Base-by-base conservation (phyloP, 2,888 invertebrate species). In the Orthosia gracilis region DNA sequence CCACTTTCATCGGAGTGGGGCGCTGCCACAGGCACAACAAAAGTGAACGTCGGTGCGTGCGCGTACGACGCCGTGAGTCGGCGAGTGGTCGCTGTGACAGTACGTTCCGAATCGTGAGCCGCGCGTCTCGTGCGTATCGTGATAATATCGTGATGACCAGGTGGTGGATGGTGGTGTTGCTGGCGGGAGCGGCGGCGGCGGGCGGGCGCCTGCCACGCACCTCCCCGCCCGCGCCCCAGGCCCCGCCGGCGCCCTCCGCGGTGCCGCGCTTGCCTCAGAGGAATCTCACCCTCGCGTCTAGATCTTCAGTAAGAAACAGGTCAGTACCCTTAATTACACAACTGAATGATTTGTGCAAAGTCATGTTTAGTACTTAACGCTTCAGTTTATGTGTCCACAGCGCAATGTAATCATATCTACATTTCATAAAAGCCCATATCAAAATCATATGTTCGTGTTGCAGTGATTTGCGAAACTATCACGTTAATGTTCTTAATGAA, bases 221-320 rank as follows among this genome's bases (percentile, higher is more conserved):
- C 88, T 95, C 93, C 85, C 93, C 91, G 89, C 92, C 93, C 87
- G 92, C 91, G 85, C 91, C 97, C 87, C 93, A 97, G 83, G 94
- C 97, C 62, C 92, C 97, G 84, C 97, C 97, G 90, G 97, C 97
- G 85, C 97, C 93, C 94, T 85, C 97, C 68, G 94, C 97, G 82
- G 96, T 97, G 84, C 97, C 94, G 95, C 91, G 94, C 47, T 91
- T 94, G 65, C 95, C 94, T 76, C 94, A 91, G 81, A 94, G 96
- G 92, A 96, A 96, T 86, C 93, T 95, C 87, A 95, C 96, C 89
- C 95, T 96, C 72, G 93, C 96, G 61, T 92, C 94, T 84, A 92
- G 96, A 73, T 92, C 94, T 82, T 93, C 96, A 59, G 92, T 96
- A 78, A 92, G 96, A 89, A 96, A 96, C 93, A 96, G 96, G 96